Percentiles rank a stretch among this genome's conserved stretches.
phyloP scores from a whole-genome alignment of 2,888 invertebrate species.

The Steromphala cineraria region DNA sequence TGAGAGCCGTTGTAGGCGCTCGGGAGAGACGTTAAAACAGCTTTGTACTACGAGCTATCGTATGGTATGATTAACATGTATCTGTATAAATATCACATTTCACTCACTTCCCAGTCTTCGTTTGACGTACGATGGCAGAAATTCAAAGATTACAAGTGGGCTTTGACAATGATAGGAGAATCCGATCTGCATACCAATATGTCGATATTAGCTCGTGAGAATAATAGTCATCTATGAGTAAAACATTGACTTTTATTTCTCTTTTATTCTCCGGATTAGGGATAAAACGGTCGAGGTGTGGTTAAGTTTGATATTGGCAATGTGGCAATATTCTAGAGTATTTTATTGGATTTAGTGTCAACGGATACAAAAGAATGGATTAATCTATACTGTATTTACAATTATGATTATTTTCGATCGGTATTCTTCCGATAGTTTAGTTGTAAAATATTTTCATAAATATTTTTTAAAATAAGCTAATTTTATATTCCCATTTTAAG shows the following conservation, averaged over 20 bases:
- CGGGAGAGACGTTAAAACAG: neutral
- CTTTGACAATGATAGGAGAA: too few relatives aligned
- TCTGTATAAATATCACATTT: slow-evolving; percentile 13
- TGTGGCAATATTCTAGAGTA: too few relatives aligned
- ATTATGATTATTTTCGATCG: neutral
- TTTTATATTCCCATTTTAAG: too few relatives aligned
- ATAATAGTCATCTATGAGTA: too few relatives aligned
- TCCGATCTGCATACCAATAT: too few relatives aligned
- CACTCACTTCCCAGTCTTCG: neutral
- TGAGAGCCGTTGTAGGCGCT: neutral
- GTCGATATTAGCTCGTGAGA: too few relatives aligned
- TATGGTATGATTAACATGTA: neutral
- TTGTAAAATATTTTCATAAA: neutral
- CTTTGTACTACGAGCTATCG: neutral
- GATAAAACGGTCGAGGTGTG: too few relatives aligned
- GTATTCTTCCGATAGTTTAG: neutral
- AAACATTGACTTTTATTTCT: too few relatives aligned
- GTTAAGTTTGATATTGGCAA: too few relatives aligned
- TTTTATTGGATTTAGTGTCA: too few relatives aligned
- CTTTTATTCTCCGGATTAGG: too few relatives aligned
- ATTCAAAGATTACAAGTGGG: neutral
- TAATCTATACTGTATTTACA: neutral
- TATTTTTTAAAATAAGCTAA: too few relatives aligned
- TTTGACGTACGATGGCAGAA: neutral
- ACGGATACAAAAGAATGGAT: neutral